Percentiles rank a stretch among this genome's conserved stretches.
Conservation (phyloP, 1,140 invertebrate species). For the Triops longicaudatus region DNA sequence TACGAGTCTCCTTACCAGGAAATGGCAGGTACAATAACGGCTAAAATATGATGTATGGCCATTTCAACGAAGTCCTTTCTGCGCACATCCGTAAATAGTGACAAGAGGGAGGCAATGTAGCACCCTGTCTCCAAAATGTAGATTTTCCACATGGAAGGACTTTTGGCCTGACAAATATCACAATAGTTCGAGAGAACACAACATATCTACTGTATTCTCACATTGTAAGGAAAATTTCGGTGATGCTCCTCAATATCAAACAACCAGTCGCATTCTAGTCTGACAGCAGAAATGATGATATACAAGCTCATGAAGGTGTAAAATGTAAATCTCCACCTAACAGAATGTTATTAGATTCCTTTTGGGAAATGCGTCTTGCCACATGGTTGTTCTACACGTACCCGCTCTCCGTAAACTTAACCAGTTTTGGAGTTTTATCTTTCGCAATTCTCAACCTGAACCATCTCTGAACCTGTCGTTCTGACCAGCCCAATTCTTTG, state of each 20-base stretch:
- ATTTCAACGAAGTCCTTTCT: constrained; percentile 23
- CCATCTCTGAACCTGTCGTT: constrained; percentile 17
- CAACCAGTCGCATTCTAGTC: background rate
- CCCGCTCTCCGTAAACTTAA: constrained; percentile 20
- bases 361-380: background rate
- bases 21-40: background rate
- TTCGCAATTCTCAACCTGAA: background rate
- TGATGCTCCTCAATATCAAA: background rate
- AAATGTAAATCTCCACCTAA: constrained; percentile 14
- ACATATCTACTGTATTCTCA: background rate
- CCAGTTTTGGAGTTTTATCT: constrained; percentile 15
- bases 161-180: background rate
- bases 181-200: background rate
- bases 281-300: background rate
- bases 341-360: background rate
- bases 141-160: background rate
- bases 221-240: background rate
- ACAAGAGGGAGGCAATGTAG: constrained; percentile 9
- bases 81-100: constrained; percentile 13
- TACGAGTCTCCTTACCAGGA: background rate
- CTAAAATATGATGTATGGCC: constrained; percentile 10
- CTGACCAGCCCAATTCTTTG: constrained; percentile 17
- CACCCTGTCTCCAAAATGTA: background rate
- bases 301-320: background rate
- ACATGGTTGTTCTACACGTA: background rate